Evolutionary conservation across 1,140 invertebrate genomes (phyloP).

Genomic region (Ceratosolen solmsi): DNA sequence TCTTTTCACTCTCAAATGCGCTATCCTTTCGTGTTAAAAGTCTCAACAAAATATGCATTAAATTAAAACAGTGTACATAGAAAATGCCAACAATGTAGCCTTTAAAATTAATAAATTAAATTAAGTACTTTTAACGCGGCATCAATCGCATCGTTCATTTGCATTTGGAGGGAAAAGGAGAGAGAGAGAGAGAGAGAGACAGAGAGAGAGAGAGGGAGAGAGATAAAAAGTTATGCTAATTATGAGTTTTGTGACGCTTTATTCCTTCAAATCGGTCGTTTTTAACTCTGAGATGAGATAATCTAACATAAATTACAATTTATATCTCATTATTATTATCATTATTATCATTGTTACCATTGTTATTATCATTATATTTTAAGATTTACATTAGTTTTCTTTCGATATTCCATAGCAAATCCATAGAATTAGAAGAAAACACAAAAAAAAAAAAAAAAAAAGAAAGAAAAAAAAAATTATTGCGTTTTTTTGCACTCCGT

Average conservation of each 20-base stretch:
- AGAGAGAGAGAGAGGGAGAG: not conserved
- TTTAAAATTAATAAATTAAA: too few relatives aligned
- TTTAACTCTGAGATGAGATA: not conserved
- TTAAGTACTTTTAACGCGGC: too few relatives aligned
- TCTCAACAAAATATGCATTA: not conserved
- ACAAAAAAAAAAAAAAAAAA: conserved; percentile 16
- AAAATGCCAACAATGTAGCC: too few relatives aligned
- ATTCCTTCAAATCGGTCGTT: not conserved
- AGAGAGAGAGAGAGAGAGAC: too few relatives aligned
- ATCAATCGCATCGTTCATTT: too few relatives aligned
- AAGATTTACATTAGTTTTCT: conserved; percentile 41
- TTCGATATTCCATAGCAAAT: not conserved
- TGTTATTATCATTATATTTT: too few relatives aligned
- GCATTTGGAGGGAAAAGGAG: too few relatives aligned
- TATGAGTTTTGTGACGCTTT: not conserved
- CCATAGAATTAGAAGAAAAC: conserved; percentile 25
- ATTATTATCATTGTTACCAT: too few relatives aligned
- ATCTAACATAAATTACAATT: too few relatives aligned
- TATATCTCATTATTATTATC: too few relatives aligned
- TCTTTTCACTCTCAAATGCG: not conserved
- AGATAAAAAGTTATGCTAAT: not conserved
- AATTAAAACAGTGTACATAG: not conserved
- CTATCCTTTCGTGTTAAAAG: not conserved
- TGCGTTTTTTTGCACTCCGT: not conserved
- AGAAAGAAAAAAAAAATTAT: not conserved